Evolutionary conservation across 92 coral and sea anemone genomes (phyloP).

Genomic region (Siderastrea siderea): DNA sequence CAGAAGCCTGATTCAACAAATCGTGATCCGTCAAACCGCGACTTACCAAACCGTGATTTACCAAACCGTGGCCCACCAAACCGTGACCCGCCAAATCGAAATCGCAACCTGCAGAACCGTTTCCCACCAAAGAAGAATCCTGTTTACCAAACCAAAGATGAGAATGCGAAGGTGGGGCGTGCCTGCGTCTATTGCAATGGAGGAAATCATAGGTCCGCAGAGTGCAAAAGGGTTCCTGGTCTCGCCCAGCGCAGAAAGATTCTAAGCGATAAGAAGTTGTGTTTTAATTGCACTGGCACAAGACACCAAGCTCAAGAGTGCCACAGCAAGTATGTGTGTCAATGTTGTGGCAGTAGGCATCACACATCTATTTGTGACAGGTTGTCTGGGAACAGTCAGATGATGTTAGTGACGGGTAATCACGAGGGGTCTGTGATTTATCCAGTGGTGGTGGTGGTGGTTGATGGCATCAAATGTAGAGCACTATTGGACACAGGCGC

Average conservation of each 20-base stretch:
- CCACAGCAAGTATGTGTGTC: slow-evolving; percentile 26
- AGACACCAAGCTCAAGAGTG: slow-evolving; percentile 52
- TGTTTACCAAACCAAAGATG: slow-evolving; percentile 10
- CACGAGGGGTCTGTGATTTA: slow-evolving; percentile 51
- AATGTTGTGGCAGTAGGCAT: slow-evolving; percentile 36
- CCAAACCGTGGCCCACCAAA: not conserved
- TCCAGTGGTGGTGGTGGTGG: slow-evolving; percentile 79
- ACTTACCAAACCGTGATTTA: not conserved
- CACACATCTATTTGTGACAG: slow-evolving; percentile 22
- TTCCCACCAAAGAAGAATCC: not conserved
- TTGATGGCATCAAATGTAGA: slow-evolving; percentile 72
- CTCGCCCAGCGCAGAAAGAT: slow-evolving; percentile 30
- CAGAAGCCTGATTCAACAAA: not conserved
- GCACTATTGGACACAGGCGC: slow-evolving; percentile 76
- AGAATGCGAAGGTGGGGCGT: not conserved
- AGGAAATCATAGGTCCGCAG: slow-evolving; percentile 35
- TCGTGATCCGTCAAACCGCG: not conserved
- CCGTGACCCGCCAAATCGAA: not conserved
- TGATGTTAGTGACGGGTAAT: slow-evolving; percentile 40
- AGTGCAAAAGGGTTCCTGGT: slow-evolving; percentile 33
- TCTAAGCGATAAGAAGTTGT: slow-evolving; percentile 53
- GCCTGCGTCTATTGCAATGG: slow-evolving; percentile 49
- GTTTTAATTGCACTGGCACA: slow-evolving; percentile 57
- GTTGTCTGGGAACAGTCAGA: slow-evolving; percentile 23
- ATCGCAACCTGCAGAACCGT: not conserved